Percentiles rank a stretch among this genome's conserved stretches.
Conservation (phyloP, 2,888 invertebrate genomes). For the Augochlorella aurata region DNA sequence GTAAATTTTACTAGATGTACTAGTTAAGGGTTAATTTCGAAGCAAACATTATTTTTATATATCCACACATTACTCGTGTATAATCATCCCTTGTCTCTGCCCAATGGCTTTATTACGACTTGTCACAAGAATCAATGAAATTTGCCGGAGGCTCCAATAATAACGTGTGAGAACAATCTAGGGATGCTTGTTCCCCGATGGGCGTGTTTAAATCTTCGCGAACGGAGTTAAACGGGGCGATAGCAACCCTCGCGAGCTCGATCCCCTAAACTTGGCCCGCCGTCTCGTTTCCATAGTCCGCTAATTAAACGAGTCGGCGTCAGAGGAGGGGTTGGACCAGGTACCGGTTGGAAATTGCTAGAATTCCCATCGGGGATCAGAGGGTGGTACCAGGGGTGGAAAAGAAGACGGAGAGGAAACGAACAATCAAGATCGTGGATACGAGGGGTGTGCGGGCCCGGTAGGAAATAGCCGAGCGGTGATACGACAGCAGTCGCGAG, state of each 20-base stretch:
- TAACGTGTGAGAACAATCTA: neutral
- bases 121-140: too few relatives aligned
- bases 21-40: too few relatives aligned
- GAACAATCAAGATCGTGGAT: constrained; percentile 46
- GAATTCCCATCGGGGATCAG: constrained; percentile 31
- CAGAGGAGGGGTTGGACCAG: constrained; percentile 24
- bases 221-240: neutral
- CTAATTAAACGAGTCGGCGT: constrained; percentile 59
- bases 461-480: constrained; percentile 69
- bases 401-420: constrained; percentile 1
- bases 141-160: neutral
- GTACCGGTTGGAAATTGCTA: constrained; percentile 45
- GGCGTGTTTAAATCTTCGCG: neutral
- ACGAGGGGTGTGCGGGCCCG: constrained; percentile 62
- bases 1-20: too few relatives aligned
- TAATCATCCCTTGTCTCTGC: too few relatives aligned
- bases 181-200: neutral
- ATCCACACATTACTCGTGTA: too few relatives aligned
- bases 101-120: too few relatives aligned
- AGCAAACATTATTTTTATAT: too few relatives aligned
- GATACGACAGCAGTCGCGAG: constrained; percentile 66
- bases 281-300: constrained; percentile 40
- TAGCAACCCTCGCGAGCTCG: neutral
- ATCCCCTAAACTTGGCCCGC: neutral
- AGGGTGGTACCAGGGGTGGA: neutral